Percentiles rank a stretch among this genome's conserved stretches.
Evolutionary conservation across 1,140 invertebrate species (phyloP).

Genomic region (Hypsibius dujardini): DNA sequence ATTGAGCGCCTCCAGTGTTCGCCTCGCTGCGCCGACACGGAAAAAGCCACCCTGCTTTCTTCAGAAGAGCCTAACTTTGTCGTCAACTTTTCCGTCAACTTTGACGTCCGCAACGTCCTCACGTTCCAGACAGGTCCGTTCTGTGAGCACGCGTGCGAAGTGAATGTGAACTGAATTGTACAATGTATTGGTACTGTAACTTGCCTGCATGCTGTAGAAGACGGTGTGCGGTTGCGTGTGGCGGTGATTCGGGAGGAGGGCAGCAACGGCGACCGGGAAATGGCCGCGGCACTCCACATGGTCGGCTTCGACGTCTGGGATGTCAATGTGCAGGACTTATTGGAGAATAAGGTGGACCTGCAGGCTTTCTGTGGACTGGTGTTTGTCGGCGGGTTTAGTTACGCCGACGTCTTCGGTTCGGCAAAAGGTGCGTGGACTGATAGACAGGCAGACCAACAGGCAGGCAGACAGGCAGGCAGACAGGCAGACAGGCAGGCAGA

Average conservation of each 20-base stretch:
- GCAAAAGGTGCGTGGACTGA: conserved; percentile 78
- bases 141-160: background rate
- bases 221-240: conserved; percentile 37
- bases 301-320: conserved; percentile 80
- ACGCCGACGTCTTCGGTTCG: conserved; percentile 87
- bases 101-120: conserved; percentile 18
- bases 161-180: too few species aligned
- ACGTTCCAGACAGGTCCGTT: conserved; percentile 15
- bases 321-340: conserved; percentile 72
- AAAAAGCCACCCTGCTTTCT: conserved; percentile 32
- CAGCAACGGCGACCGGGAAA: conserved; percentile 87
- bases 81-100: conserved; percentile 51
- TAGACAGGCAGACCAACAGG: conserved; percentile 38
- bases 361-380: conserved; percentile 68
- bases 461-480: too few species aligned
- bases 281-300: conserved; percentile 76
- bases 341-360: conserved; percentile 47
- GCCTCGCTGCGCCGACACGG: conserved; percentile 52
- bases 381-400: conserved; percentile 94
- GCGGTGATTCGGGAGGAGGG: conserved; percentile 91
- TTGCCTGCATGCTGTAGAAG: too few species aligned
- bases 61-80: conserved; percentile 33
- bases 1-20: conserved; percentile 65
- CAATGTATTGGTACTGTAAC: too few species aligned
- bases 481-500: too few species aligned